These are phyloP conservation scores for Heliconius aoede DNA, from an alignment of 2,888 invertebrate species.

Conservation along the genomic window DNA sequence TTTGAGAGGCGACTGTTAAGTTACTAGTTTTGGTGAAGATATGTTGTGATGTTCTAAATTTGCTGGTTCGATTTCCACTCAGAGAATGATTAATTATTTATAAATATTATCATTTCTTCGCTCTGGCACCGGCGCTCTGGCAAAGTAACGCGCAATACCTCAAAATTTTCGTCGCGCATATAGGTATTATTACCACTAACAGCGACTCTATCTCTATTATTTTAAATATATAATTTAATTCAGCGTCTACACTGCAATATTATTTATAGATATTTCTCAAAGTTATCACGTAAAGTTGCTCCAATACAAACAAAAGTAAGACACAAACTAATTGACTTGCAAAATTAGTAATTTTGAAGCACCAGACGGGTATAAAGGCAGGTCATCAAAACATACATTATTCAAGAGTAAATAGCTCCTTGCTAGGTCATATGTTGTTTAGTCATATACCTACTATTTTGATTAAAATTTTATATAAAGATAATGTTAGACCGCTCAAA, in stretches of 20 bases:
- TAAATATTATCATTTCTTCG: too few species aligned
- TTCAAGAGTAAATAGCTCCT: slow-evolving; percentile 50
- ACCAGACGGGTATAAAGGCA: slow-evolving; percentile 52
- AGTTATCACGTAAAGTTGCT: neutral
- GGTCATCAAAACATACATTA: slow-evolving; percentile 61
- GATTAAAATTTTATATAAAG: slow-evolving; percentile 19
- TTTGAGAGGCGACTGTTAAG: slow-evolving; percentile 26
- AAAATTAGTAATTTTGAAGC: slow-evolving; percentile 57
- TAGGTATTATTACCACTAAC: too few species aligned
- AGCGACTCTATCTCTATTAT: too few species aligned
- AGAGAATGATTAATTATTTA: too few species aligned
- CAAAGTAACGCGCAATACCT: too few species aligned
- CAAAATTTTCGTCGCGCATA: too few species aligned
- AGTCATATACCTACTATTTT: slow-evolving; percentile 11
- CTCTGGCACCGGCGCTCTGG: too few species aligned
- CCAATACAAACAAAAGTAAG: slow-evolving; percentile 1
- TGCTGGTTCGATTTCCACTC: too few species aligned
- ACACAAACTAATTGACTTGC: slow-evolving; percentile 63
- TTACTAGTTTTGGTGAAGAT: slow-evolving; percentile 22
- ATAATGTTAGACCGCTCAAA: neutral
- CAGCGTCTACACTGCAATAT: neutral
- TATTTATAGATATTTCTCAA: neutral
- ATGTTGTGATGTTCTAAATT: neutral
- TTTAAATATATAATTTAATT: too few species aligned
- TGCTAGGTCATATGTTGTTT: slow-evolving; percentile 2